A percentile compares a stretch with the other conserved stretches of the same genome.
Conservation (phyloP, 2,888 invertebrate genomes). For the Macaria liturata region DNA sequence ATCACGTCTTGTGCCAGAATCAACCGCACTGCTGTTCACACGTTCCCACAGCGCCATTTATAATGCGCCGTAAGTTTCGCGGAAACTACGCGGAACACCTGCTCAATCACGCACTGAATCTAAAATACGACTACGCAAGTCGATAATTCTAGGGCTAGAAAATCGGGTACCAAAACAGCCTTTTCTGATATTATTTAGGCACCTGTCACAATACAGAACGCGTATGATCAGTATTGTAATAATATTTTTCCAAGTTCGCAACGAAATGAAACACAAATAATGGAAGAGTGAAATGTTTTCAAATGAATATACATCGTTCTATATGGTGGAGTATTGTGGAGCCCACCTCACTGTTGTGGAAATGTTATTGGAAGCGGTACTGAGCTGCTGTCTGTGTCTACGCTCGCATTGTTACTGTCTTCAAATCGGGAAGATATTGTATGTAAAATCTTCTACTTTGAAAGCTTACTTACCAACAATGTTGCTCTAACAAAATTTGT, state of each 20-base stretch:
- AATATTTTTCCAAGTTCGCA: slow-evolving; percentile 35
- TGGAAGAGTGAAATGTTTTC: slow-evolving; percentile 36
- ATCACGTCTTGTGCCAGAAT: slow-evolving; percentile 39
- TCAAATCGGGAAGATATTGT: slow-evolving; percentile 27
- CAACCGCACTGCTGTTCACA: slow-evolving; percentile 35
- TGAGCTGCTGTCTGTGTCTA: slow-evolving; percentile 25
- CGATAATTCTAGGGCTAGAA: too few relatives aligned
- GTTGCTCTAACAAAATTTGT: too few relatives aligned
- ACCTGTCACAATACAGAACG: slow-evolving; percentile 11
- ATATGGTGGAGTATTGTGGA: slow-evolving; percentile 3
- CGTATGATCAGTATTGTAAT: slow-evolving; percentile 33
- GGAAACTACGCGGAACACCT: slow-evolving; percentile 35
- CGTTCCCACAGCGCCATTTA: slow-evolving; percentile 41
- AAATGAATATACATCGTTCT: slow-evolving; percentile 38
- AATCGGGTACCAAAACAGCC: too few relatives aligned
- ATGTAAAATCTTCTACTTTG: slow-evolving; percentile 27
- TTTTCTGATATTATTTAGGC: too few relatives aligned
- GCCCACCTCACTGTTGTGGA: slow-evolving; percentile 13
- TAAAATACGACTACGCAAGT: too few relatives aligned
- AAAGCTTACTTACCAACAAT: background rate
- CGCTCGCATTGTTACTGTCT: slow-evolving; percentile 29
- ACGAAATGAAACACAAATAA: slow-evolving; percentile 44
- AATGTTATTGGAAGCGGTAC: slow-evolving; percentile 26
- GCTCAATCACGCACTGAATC: too few relatives aligned
- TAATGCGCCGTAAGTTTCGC: slow-evolving; percentile 37